Percentiles rank a stretch among this genome's conserved stretches.
Conservation (phyloP, 2,113 vertebrate species). For the Hemiprocne comata region DNA sequence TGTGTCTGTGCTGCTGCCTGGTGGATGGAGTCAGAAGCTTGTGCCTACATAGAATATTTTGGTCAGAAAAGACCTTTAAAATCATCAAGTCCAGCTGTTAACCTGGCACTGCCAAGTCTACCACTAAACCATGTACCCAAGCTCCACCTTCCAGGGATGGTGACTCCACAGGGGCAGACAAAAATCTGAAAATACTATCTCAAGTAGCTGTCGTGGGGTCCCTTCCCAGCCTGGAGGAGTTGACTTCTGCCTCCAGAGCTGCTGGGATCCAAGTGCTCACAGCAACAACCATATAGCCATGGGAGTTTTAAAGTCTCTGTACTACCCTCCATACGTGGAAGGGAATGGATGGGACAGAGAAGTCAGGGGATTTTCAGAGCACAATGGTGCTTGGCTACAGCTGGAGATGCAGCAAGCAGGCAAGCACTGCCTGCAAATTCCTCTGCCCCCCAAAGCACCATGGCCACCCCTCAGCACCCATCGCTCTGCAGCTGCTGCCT, state of each 20-base stretch:
- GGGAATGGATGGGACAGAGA: neutral
- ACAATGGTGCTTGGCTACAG: neutral
- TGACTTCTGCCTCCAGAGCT: neutral
- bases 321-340: fast-evolving
- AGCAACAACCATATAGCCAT: neutral
- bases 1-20: neutral
- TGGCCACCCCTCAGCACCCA: neutral
- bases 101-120: too few species aligned
- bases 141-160: too few species aligned
- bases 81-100: too few species aligned
- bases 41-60: too few species aligned
- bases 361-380: neutral
- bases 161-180: too few species aligned
- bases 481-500: fast-evolving
- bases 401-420: neutral
- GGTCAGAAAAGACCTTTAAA: too few species aligned
- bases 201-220: fast-evolving
- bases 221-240: neutral
- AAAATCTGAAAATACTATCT: neutral
- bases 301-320: neutral
- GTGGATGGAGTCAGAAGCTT: neutral
- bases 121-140: too few species aligned
- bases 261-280: neutral
- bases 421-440: neutral
- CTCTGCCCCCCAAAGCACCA: neutral